These are phyloP conservation scores for Linyphia triangularis DNA, from an alignment of 2,888 invertebrate genomes.

Conservation along the genomic window DNA sequence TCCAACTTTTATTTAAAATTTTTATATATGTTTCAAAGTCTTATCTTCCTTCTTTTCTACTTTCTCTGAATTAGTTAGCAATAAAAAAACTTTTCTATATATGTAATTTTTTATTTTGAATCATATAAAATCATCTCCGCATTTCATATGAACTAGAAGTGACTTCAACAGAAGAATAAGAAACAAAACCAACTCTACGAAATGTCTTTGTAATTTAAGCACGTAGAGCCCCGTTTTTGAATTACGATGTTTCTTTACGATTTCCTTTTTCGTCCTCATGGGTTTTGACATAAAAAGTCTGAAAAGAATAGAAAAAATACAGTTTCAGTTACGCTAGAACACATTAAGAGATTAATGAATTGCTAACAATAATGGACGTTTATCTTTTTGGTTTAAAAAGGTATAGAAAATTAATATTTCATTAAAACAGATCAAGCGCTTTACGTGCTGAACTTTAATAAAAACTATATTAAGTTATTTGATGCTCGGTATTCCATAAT, in stretches of 20 bases:
- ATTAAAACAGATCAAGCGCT: not conserved
- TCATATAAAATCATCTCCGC: not conserved
- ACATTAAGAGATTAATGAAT: conserved; percentile 33
- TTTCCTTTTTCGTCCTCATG: not conserved
- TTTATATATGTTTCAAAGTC: too few relatives aligned
- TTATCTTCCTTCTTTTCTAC: too few relatives aligned
- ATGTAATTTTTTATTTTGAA: not conserved
- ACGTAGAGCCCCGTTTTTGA: conserved; percentile 1
- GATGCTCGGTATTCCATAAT: not conserved
- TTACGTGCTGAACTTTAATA: conserved; percentile 35
- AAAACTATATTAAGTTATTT: conserved; percentile 7
- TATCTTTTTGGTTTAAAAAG: not conserved
- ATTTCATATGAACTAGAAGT: not conserved
- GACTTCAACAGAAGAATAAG: not conserved
- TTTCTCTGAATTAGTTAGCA: too few relatives aligned
- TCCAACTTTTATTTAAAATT: too few relatives aligned
- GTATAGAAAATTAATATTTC: conserved; percentile 1
- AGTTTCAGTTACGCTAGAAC: not conserved
- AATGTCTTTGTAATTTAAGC: conserved; percentile 22
- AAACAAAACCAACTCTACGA: not conserved
- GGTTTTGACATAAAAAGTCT: not conserved
- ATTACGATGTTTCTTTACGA: not conserved
- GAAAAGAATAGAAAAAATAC: not conserved
- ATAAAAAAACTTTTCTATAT: too few relatives aligned
- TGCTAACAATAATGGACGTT: conserved; percentile 25